Evolutionary conservation across 2,888 invertebrate species (phyloP).

Genomic region (Drosophila borealis): DNA sequence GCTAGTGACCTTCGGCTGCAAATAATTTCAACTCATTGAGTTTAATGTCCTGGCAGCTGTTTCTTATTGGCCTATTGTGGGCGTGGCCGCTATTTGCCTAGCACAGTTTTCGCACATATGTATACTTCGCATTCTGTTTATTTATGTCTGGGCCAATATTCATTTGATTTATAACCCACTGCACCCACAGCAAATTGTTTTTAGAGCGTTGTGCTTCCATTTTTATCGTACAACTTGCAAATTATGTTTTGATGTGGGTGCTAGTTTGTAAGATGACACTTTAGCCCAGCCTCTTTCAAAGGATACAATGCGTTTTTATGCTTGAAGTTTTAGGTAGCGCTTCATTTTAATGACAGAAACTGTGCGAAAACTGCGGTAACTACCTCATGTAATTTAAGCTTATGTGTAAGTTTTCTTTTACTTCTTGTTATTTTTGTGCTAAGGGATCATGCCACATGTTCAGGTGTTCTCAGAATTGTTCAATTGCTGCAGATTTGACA

Average conservation of each 20-base stretch:
- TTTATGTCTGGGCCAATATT: constrained; percentile 62
- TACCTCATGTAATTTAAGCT: constrained; percentile 19
- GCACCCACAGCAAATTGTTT: constrained; percentile 25
- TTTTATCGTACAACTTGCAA: constrained; percentile 59
- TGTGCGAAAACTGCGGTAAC: constrained; percentile 42
- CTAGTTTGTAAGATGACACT: constrained; percentile 23
- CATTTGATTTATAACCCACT: constrained; percentile 66
- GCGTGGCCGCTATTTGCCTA: constrained; percentile 49
- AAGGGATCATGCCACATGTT: constrained; percentile 48
- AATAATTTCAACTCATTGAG: constrained; percentile 81
- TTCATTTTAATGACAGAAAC: constrained; percentile 58
- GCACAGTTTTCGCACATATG: constrained; percentile 25
- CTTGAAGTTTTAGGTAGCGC: neutral
- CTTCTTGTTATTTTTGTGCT: constrained; percentile 50
- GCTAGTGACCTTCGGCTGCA: constrained; percentile 74
- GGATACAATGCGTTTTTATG: constrained; percentile 62
- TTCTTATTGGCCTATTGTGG: constrained; percentile 44
- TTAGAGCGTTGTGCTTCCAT: constrained; percentile 18
- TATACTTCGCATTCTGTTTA: constrained; percentile 38
- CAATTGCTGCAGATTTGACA: constrained; percentile 28
- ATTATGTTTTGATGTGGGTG: constrained; percentile 67
- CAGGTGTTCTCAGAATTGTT: constrained; percentile 55
- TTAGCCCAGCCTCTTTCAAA: constrained; percentile 2
- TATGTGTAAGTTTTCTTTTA: constrained; percentile 6
- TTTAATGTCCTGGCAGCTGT: constrained; percentile 70